phyloP scores from a whole-genome alignment of 2,113 vertebrate genomes.

The Phylloscopus whistleri region DNA sequence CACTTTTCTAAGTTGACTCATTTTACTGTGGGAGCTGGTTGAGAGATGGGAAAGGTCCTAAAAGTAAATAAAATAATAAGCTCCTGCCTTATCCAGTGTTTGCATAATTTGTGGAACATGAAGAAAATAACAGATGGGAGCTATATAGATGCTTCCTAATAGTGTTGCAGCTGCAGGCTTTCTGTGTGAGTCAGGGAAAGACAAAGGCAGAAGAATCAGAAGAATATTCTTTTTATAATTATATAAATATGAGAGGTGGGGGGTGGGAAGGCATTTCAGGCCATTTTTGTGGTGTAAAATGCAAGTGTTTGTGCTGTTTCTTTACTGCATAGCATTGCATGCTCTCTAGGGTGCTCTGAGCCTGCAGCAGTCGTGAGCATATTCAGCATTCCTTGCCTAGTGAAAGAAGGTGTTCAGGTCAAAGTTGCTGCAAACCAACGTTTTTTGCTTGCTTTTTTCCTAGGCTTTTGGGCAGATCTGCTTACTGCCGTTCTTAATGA shows the following conservation, averaged over 20 bases:
- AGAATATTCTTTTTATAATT: neutral
- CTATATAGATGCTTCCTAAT: neutral
- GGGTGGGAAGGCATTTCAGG: neutral
- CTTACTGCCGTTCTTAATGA: slow-evolving; percentile 34
- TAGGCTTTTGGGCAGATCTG: slow-evolving; percentile 66
- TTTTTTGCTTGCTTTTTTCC: neutral
- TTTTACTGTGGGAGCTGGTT: neutral
- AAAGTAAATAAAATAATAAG: neutral
- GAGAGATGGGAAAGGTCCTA: neutral
- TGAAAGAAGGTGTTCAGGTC: neutral
- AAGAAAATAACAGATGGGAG: neutral
- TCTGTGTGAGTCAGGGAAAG: neutral
- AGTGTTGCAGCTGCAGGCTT: neutral
- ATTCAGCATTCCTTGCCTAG: neutral
- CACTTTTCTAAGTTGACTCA: neutral
- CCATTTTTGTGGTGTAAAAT: neutral
- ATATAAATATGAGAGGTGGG: neutral
- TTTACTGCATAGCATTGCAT: neutral
- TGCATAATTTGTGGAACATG: neutral
- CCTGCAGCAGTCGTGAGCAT: neutral
- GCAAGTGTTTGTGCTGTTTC: neutral
- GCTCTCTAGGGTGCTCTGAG: neutral
- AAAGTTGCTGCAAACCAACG: neutral
- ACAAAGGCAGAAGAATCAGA: neutral
- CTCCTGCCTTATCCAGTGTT: neutral